These are phyloP conservation scores for Pteronura brasiliensis DNA, from an alignment of 2,113 vertebrate genomes.

Conservation along the genomic window DNA sequence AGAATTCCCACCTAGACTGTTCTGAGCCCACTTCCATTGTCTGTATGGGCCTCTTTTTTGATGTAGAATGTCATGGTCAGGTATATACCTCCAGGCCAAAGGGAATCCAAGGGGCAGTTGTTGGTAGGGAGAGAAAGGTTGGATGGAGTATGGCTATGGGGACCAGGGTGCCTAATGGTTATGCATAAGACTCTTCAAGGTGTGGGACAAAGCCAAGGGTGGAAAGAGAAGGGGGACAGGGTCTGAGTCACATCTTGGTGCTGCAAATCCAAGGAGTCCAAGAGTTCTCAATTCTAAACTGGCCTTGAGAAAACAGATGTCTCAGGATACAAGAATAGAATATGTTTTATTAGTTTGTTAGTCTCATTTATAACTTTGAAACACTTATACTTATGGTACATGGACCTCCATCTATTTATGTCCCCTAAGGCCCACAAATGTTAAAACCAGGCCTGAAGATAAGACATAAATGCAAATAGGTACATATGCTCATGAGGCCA, in stretches of 20 bases:
- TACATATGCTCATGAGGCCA: not conserved
- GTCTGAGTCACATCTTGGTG: not conserved
- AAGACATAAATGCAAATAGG: not conserved
- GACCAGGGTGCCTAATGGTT: not conserved
- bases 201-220: not conserved
- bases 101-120: not conserved
- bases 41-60: not conserved
- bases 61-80: not conserved
- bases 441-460: not conserved
- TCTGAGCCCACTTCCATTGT: not conserved
- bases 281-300: not conserved
- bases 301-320: not conserved
- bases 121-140: not conserved
- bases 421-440: not conserved
- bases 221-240: not conserved
- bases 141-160: not conserved
- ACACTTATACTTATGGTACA: not conserved
- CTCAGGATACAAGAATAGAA: not conserved
- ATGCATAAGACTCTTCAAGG: not conserved
- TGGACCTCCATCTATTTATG: not conserved
- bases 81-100: not conserved
- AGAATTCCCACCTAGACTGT: not conserved
- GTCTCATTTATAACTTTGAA: not conserved
- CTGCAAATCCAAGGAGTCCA: not conserved
- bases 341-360: not conserved